These are phyloP conservation scores for Arnoldichthys spilopterus DNA, from an alignment of 2,797 vertebrate genomes.

Conservation along the genomic window DNA sequence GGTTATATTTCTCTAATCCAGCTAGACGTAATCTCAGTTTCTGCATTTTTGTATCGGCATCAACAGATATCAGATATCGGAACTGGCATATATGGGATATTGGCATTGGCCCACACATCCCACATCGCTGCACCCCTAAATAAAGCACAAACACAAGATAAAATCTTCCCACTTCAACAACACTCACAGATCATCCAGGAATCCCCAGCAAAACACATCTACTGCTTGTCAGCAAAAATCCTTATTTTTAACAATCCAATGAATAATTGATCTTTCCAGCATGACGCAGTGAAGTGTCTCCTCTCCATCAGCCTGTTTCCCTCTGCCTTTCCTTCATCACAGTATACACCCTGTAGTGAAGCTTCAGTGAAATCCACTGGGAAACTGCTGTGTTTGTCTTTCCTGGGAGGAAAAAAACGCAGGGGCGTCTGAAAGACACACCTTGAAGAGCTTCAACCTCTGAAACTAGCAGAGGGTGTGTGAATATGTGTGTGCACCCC, in stretches of 20 bases:
- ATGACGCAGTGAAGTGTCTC: background rate
- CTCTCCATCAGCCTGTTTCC: background rate
- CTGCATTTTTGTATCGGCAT: no score
- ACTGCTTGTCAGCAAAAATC: no score
- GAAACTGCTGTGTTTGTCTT: background rate
- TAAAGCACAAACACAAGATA: background rate
- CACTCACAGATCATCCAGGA: background rate
- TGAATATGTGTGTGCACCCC: conserved; percentile 53
- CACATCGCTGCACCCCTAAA: no score
- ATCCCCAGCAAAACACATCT: no score
- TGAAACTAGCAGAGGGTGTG: conserved; percentile 16
- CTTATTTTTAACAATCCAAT: background rate
- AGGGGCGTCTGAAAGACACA: conserved; percentile 46
- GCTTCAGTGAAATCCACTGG: background rate
- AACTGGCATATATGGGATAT: no score
- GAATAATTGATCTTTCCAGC: background rate
- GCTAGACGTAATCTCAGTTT: no score
- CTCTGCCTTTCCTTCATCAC: background rate
- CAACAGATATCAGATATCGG: no score
- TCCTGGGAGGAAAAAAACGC: background rate
- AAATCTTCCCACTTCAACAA: background rate
- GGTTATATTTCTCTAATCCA: no score
- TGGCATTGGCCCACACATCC: no score
- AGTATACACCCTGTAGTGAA: no score
- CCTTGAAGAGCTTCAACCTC: conserved; percentile 45